Base-by-base conservation (phyloP, 2,888 invertebrate genomes). In the Dioctria rufipes region DNA sequence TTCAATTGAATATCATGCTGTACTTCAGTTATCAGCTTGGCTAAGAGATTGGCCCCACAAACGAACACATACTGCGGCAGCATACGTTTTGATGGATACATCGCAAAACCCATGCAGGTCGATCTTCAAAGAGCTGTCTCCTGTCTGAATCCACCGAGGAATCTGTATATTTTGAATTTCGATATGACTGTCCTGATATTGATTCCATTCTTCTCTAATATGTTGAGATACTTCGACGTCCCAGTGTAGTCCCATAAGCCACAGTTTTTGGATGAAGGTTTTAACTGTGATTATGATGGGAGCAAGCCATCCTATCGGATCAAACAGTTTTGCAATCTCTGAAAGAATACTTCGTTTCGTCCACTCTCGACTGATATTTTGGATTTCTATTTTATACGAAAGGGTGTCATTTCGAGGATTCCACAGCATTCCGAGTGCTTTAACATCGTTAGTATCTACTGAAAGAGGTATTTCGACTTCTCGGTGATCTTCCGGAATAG, bases 201-300 rank as follows among this genome's bases (percentile, higher is more conserved):
- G 4, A 11, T 8, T 8, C 60, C 60, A 60, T 60, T 60, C 60
- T 11, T 60, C 25, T 60, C 5, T 60, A 5, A 60, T 5, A 11
- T 60, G 2, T 13, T 5, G 5, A 11, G 13, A 11, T 5, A 60
- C 60, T 25, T 60, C 11, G 5, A 2, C 82, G 51, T 84, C 82
- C 83, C 84, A 84, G 51, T 78, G 49, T 54, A 13, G 11, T 58
- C 79, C 66, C 0, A 25, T 5, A 5, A 54, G 13, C 83, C 83
- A 83, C 11, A 83, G n/a, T 11, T 81, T 69, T 49, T 83, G 82
- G 54, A 84, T 79, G 0, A 83, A 25, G 46, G 5, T 82, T 80
- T 75, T 83, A 83, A 83, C 79, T 3, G 25, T 25, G 25, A 25
- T 25, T 25, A 80, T 69, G 0, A 81, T 37, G 11, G 83, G 83